phyloP scores from a whole-genome alignment of 2,888 invertebrate species.

The Heliconius sara region DNA sequence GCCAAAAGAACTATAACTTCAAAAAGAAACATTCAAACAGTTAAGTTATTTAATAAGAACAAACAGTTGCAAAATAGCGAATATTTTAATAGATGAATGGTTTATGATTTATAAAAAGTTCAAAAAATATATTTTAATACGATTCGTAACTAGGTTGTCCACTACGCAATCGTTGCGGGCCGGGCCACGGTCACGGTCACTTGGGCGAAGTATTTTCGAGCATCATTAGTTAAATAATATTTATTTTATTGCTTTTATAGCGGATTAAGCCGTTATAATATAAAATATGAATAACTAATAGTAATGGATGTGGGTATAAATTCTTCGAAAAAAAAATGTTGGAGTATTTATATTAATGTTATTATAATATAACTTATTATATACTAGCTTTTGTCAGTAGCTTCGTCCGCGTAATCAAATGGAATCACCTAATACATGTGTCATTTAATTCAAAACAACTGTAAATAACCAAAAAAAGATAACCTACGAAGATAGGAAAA shows the following conservation, averaged over 20 bases:
- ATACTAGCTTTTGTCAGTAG: no score
- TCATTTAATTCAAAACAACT: no score
- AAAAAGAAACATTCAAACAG: neutral
- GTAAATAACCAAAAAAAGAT: no score
- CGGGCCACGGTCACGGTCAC: constrained; percentile 41
- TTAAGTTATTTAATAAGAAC: neutral
- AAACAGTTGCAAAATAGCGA: neutral
- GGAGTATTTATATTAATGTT: no score
- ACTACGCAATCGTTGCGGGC: constrained; percentile 31
- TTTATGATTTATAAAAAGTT: neutral
- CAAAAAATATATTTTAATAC: neutral
- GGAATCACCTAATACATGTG: no score
- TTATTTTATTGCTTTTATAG: neutral
- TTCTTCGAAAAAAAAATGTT: no score
- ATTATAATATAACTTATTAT: no score
- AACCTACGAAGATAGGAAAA: no score
- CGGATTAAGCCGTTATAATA: neutral
- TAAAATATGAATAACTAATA: neutral
- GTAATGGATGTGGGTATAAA: no score
- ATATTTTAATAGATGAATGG: constrained; percentile 10
- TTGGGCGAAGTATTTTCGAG: constrained; percentile 7
- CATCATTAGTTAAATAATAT: constrained; percentile 9
- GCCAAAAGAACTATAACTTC: no score
- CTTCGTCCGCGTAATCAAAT: no score
- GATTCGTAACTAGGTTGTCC: constrained; percentile 31